Evolutionary conservation across 2,797 vertebrate genomes (phyloP), one percentile per base, ranked within the genome.

Genomic region (Hirundo rustica): DNA sequence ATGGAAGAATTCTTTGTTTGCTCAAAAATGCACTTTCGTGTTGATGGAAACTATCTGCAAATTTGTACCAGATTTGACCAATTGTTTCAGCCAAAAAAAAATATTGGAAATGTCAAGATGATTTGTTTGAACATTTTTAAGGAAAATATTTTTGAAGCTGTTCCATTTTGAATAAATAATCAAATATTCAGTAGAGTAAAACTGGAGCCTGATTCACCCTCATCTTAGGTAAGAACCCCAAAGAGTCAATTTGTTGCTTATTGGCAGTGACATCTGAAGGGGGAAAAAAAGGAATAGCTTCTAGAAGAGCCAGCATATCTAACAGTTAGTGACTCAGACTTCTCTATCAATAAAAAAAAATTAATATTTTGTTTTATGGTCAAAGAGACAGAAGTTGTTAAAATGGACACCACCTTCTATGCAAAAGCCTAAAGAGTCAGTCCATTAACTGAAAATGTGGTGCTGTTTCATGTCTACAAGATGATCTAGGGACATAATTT

Each of bases 31-130:
- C 86, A 87, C 50, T 95, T 94, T 96, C 0, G 89, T 94, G 93
- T 97, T 96, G 96, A 97, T 95, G 93, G 95, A 95, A 97, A 97
- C 92, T 94, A 95, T 96, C 94, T 95, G 93, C 78, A 96, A 97
- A 96, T 96, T 95, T 96, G 95, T 96, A 95, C 93, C 96, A 96
- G 93, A 96, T 96, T 96, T 93, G 86, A 91, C 92, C 94, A 94
- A 95, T 92, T 91, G 92, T 96, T 96, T 95, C 90, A 95, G 94
- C 93, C 94, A 96, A 93, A 95, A 95, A 94, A 60, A 80, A 92
- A 78, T 58, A 94, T 55, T 89, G 95, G 82, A 96, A 88, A 96
- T 81, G 92, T 96, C 95, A 96, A 96, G 74, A 96, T 95, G 91
- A 95, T 96, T 97, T 94, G 94, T 94, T 95, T 95, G 93, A 96